Conservation (phyloP, 2,888 invertebrate genomes). For the Caenorhabditis doughertyi region DNA sequence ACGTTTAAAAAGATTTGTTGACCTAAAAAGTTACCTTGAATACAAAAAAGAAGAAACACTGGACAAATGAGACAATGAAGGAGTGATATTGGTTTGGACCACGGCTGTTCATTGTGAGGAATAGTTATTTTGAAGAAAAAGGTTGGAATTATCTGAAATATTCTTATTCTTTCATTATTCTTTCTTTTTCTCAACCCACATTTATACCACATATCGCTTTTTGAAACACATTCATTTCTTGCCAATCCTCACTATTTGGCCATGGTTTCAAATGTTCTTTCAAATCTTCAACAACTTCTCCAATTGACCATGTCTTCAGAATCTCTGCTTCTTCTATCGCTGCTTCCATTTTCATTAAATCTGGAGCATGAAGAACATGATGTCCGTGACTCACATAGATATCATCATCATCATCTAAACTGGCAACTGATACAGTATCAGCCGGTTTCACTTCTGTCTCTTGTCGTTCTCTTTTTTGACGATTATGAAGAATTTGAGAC, state of each 20-base stretch:
- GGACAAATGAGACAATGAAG: slow-evolving; percentile 85
- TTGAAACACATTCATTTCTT: slow-evolving; percentile 53
- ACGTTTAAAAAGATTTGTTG: neutral
- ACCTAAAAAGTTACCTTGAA: slow-evolving; percentile 64
- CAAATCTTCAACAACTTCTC: slow-evolving; percentile 49
- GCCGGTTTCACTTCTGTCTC: slow-evolving; percentile 12
- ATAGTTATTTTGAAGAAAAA: slow-evolving; percentile 85
- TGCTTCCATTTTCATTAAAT: slow-evolving; percentile 35
- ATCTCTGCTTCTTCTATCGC: slow-evolving; percentile 25
- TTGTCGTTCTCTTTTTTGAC: slow-evolving; percentile 30
- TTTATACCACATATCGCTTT: slow-evolving; percentile 47
- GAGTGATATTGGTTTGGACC: slow-evolving; percentile 86
- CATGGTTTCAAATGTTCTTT: slow-evolving; percentile 61
- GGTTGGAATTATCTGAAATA: slow-evolving; percentile 84
- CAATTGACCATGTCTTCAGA: slow-evolving; percentile 31
- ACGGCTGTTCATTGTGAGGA: slow-evolving; percentile 85
- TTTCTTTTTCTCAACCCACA: slow-evolving; percentile 15
- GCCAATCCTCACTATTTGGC: slow-evolving; percentile 57
- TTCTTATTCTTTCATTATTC: neutral
- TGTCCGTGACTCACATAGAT: slow-evolving; percentile 59
- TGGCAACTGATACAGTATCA: slow-evolving; percentile 13
- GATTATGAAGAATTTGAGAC: slow-evolving; percentile 77
- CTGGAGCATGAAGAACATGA: slow-evolving; percentile 48
- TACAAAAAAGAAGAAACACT: slow-evolving; percentile 71
- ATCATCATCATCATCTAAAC: slow-evolving; percentile 47